phyloP scores from a whole-genome alignment of 2,797 vertebrate genomes.

The Myiotriccus ornatus region DNA sequence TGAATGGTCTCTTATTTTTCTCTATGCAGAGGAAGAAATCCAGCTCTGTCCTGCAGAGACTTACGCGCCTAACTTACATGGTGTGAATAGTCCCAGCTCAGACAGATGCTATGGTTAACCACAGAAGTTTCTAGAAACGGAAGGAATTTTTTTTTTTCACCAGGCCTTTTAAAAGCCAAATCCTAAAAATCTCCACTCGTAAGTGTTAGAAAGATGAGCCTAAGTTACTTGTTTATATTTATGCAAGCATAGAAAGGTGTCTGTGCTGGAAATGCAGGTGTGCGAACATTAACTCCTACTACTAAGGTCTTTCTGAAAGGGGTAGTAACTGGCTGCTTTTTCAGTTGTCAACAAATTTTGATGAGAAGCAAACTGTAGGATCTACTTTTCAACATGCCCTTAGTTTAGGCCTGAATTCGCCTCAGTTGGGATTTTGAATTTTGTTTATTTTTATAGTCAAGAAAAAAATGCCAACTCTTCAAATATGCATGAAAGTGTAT shows the following conservation, averaged over 20 bases:
- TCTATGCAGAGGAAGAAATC: background rate
- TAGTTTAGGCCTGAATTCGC: background rate
- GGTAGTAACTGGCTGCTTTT: background rate
- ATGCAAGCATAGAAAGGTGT: background rate
- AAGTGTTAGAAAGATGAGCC: background rate
- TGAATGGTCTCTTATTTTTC: background rate
- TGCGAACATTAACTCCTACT: rapidly evolving
- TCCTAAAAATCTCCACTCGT: background rate
- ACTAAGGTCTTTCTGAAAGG: background rate
- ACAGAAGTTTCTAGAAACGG: background rate
- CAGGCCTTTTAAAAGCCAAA: background rate
- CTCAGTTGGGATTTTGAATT: background rate
- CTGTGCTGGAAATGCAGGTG: background rate
- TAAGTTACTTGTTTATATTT: background rate
- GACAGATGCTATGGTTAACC: background rate
- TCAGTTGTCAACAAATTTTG: background rate
- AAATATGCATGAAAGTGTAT: background rate
- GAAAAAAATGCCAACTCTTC: background rate
- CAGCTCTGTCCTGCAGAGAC: background rate
- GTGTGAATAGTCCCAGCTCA: background rate
- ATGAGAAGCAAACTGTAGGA: background rate
- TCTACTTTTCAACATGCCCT: background rate
- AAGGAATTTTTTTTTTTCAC: background rate
- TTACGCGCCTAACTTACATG: rapidly evolving
- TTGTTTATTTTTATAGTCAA: background rate